These are phyloP conservation scores for Entomyzon cyanotis DNA, from an alignment of 2,113 vertebrate genomes.

Conservation along the genomic window DNA sequence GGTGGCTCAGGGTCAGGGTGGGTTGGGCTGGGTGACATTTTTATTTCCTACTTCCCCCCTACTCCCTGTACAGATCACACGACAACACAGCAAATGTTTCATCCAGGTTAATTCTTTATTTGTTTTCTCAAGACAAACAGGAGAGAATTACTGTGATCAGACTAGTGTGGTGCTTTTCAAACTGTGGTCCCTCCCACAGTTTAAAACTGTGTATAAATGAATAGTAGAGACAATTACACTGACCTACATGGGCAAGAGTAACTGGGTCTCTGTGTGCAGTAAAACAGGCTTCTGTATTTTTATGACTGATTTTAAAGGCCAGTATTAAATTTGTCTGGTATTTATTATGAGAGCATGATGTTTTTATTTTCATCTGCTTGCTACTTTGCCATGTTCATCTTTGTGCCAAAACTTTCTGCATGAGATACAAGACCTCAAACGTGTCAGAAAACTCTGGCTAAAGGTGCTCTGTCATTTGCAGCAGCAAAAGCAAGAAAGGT, in stretches of 20 bases:
- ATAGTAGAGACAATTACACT: neutral
- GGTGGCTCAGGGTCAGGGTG: neutral
- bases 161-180: neutral
- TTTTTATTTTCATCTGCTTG: neutral
- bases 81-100: neutral
- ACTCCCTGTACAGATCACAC: neutral
- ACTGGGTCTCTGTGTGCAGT: neutral
- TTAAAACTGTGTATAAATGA: neutral
- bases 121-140: conserved; percentile 12
- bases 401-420: neutral
- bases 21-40: neutral
- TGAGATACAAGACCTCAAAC: neutral
- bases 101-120: conserved; percentile 22
- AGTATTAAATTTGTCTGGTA: neutral
- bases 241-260: neutral
- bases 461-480: neutral
- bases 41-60: neutral
- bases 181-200: neutral
- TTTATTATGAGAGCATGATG: neutral
- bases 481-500: neutral
- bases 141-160: neutral
- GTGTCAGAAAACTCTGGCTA: neutral
- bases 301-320: neutral
- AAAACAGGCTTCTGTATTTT: neutral
- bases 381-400: neutral